These are phyloP conservation scores for Rotaria magnacalcarata DNA, from an alignment of 2,888 invertebrate species.

Conservation along the genomic window DNA sequence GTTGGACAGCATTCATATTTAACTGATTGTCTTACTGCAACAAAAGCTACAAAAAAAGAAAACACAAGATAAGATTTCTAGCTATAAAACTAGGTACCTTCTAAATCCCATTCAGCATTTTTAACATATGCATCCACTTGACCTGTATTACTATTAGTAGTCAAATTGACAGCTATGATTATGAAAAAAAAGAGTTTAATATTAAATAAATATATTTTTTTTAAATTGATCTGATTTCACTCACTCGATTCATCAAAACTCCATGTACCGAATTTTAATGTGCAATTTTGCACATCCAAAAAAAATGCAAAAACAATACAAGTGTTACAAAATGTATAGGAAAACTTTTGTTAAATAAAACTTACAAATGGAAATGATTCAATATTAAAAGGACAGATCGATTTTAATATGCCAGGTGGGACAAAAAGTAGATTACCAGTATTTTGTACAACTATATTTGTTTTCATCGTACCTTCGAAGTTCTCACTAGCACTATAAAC, in stretches of 20 bases:
- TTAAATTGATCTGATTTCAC: too few relatives aligned
- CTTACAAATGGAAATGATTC: slow-evolving; percentile 83
- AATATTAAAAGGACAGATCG: slow-evolving; percentile 97
- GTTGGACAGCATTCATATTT: slow-evolving; percentile 45
- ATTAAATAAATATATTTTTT: background rate
- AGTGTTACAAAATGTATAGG: background rate
- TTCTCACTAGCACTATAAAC: slow-evolving; percentile 77
- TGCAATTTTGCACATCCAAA: slow-evolving; percentile 45
- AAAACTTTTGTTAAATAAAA: background rate
- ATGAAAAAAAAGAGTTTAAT: background rate
- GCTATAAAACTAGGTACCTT: slow-evolving; percentile 3
- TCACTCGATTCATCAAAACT: background rate
- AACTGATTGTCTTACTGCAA: slow-evolving; percentile 35
- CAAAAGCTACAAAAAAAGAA: background rate
- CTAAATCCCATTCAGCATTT: slow-evolving; percentile 44
- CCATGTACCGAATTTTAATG: slow-evolving; percentile 44
- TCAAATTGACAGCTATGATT: slow-evolving; percentile 40
- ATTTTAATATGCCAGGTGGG: slow-evolving; percentile 96
- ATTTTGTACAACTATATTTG: slow-evolving; percentile 90
- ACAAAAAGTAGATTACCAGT: slow-evolving; percentile 92
- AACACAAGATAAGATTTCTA: background rate
- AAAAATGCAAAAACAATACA: background rate
- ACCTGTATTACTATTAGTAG: slow-evolving; percentile 37
- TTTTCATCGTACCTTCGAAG: slow-evolving; percentile 95
- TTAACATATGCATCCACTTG: slow-evolving; percentile 45